Base-by-base conservation (phyloP, 2,888 invertebrate genomes). In the Pterostichus madidus region DNA sequence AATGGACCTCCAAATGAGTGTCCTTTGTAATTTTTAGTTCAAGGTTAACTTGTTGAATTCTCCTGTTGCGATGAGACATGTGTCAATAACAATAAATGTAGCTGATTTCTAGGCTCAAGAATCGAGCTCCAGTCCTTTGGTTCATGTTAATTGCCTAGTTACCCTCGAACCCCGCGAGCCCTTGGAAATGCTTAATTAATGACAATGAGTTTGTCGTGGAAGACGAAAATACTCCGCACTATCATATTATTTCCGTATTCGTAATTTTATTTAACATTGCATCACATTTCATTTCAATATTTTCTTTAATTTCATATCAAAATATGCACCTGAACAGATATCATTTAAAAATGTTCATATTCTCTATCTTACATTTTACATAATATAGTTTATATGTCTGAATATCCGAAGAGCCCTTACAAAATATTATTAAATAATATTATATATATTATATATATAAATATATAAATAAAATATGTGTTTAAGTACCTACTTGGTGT, bases 1-100 rank as follows among this genome's bases (percentile, higher is more conserved):
- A 53, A 71, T 53, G 56, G 53, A 73, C 56, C 80, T 80, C 71
- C 32, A 56, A 71, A 71, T 68, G 56, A 35, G n/a, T 71, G 80
- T 80, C 80, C 80, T 80, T 71, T 73, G 73, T 71, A 52, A 53
- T 80, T 80, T 80, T 80, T 80, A 80, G 80, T 80, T 80, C 80
- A 80, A 73, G 80, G 80, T 73, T 44, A 71, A 71, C 80, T 35
- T 80, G 80, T 80, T 80, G 24, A 24, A 24, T 24, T 24, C 24
- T 24, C 24, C 53, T 15, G 76, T 56, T 77, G 17, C 71, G 80
- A 80, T 80, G 80, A 73, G 53, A 80, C 73, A 80, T 46, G 52
- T 80, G 71, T 80, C 80, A 80, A 80, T 80, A 68, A 71, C 80
- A 80, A 80, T 80, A 68, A 71, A 39, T 44, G 49, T 49, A 75